A percentile compares a stretch with the other conserved stretches of the same genome.
Evolutionary conservation across 2,113 vertebrate genomes (phyloP).

Genomic region (Tragulus kanchil): DNA sequence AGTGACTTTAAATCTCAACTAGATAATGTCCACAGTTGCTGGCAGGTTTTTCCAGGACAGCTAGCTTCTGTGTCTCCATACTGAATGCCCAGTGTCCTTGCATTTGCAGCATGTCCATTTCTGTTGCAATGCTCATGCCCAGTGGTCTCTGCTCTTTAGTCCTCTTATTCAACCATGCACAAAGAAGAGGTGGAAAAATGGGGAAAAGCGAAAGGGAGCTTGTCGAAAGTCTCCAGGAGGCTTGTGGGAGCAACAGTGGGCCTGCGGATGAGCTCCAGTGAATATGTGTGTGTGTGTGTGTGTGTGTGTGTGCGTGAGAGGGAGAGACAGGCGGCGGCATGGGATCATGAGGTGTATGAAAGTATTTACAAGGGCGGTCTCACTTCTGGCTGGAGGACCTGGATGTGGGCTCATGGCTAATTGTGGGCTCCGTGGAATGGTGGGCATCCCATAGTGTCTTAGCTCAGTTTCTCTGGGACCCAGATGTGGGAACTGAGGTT

Average conservation of each 20-base stretch:
- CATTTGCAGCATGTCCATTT: not conserved
- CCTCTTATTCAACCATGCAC: not conserved
- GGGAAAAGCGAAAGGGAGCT: not conserved
- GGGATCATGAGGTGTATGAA: not conserved
- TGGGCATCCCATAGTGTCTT: not conserved
- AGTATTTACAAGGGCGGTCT: not conserved
- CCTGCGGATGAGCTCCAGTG: not conserved
- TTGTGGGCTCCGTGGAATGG: not conserved
- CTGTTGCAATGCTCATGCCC: not conserved
- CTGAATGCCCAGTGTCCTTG: not conserved
- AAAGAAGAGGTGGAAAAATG: not conserved
- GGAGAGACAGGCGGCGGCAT: too few species aligned
- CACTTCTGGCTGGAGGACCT: not conserved
- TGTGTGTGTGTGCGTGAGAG: too few species aligned
- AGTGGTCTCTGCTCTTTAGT: not conserved
- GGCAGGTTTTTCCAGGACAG: not conserved
- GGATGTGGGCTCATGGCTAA: not conserved
- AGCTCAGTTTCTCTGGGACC: not conserved
- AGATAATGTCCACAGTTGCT: not conserved
- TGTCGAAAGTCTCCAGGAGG: not conserved
- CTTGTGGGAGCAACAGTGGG: not conserved
- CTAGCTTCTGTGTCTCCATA: not conserved
- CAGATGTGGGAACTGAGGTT: not conserved
- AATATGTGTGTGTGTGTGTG: not conserved
- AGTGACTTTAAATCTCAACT: not conserved